These are phyloP conservation scores for Troglohyphantes excavatus DNA, from an alignment of 2,888 invertebrate species.

Conservation along the genomic window DNA sequence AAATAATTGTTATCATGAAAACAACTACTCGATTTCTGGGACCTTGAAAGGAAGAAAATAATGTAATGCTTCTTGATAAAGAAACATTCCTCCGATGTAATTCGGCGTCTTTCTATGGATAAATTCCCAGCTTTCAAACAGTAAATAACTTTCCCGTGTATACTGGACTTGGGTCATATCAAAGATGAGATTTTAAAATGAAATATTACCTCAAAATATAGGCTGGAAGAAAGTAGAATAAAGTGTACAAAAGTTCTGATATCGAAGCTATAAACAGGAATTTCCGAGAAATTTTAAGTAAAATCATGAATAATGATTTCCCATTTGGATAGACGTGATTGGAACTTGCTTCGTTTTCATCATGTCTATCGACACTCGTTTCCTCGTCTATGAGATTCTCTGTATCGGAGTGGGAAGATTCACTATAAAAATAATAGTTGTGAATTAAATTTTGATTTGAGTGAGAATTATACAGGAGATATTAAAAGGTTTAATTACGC, in stretches of 20 bases:
- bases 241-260: slow-evolving; percentile 43
- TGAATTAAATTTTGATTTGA: neutral
- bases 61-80: no score
- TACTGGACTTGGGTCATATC: neutral
- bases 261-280: slow-evolving; percentile 52
- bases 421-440: no score
- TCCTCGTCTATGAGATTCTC: slow-evolving; percentile 30
- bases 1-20: no score
- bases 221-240: slow-evolving; percentile 45
- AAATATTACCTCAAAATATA: slow-evolving; percentile 62
- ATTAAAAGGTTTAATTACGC: no score
- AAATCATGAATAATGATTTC: slow-evolving; percentile 41
- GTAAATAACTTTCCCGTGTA: slow-evolving; percentile 36
- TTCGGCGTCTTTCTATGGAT: no score
- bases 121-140: no score
- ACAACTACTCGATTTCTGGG: no score
- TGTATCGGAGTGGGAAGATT: neutral
- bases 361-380: slow-evolving; percentile 13
- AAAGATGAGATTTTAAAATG: neutral
- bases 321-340: slow-evolving; percentile 10
- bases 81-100: no score
- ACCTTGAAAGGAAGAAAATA: no score
- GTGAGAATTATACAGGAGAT: no score
- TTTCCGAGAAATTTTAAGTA: slow-evolving; percentile 42
- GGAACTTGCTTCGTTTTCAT: neutral